A percentile compares a stretch with the other conserved stretches of the same genome.
phyloP scores from a whole-genome alignment of 2,113 vertebrate genomes.

The Hydrochoerus hydrochaeris region DNA sequence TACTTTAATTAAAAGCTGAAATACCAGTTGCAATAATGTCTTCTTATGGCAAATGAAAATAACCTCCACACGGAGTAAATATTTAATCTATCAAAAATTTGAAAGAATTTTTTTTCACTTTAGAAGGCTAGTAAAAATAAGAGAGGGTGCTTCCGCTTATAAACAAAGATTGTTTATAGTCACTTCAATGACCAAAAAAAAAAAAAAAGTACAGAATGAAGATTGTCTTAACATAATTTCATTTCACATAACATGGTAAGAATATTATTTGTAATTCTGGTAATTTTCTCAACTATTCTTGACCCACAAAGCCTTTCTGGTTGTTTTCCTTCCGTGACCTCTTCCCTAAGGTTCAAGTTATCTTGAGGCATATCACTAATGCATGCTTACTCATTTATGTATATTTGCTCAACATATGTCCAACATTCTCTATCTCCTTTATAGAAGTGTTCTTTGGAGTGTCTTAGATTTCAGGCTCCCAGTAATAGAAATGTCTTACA shows the following conservation, averaged over 20 bases:
- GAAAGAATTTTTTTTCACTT: neutral
- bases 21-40: constrained; percentile 2
- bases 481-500: constrained; percentile 16
- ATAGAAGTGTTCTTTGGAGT: neutral
- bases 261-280: neutral
- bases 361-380: constrained; percentile 1
- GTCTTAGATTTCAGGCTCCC: neutral
- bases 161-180: constrained; percentile 30
- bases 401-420: constrained; percentile 41
- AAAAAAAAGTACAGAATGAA: neutral
- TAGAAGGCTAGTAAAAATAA: constrained; percentile 48
- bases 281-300: neutral
- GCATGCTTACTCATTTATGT: constrained; percentile 13
- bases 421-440: constrained; percentile 48
- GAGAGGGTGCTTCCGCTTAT: neutral
- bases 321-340: neutral
- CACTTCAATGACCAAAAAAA: neutral
- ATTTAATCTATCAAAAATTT: constrained; percentile 37
- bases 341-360: neutral
- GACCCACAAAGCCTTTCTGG: neutral
- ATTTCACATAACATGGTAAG: neutral
- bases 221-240: neutral
- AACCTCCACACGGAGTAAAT: neutral
- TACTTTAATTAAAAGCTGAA: constrained; percentile 61
- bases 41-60: constrained; percentile 10